Evolutionary conservation across 2,888 invertebrate genomes (phyloP).

Genomic region (Tiliacea citrago): DNA sequence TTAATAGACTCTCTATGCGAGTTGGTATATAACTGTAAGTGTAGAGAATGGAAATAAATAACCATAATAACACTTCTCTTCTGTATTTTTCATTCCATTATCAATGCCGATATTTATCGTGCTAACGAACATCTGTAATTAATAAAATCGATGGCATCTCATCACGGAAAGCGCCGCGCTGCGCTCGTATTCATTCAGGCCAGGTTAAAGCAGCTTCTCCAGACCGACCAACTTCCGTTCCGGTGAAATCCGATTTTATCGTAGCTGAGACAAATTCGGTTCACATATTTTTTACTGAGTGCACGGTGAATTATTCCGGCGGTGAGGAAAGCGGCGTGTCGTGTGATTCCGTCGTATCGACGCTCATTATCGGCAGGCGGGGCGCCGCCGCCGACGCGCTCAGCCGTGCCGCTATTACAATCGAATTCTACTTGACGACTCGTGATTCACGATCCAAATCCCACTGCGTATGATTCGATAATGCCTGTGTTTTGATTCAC

Average conservation of each 20-base stretch:
- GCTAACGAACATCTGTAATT: conserved; percentile 30
- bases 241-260: conserved; percentile 72
- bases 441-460: conserved; percentile 84
- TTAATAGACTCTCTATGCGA: background rate
- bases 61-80: background rate
- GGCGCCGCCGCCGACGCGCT: conserved; percentile 74
- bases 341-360: conserved; percentile 80
- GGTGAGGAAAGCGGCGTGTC: conserved; percentile 71
- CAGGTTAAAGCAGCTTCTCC: conserved; percentile 52
- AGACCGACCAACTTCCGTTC: conserved; percentile 70
- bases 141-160: conserved; percentile 51
- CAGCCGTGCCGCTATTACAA: conserved; percentile 83
- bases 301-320: conserved; percentile 76
- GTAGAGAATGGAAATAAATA: background rate
- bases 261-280: conserved; percentile 77
- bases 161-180: conserved; percentile 38
- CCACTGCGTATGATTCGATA: conserved; percentile 77
- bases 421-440: conserved; percentile 84
- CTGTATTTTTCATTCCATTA: conserved; percentile 1
- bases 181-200: conserved; percentile 21
- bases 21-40: background rate
- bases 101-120: background rate
- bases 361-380: conserved; percentile 80
- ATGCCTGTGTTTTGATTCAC: conserved; percentile 57
- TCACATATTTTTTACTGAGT: conserved; percentile 80